phyloP scores from a whole-genome alignment of 2,113 vertebrate genomes.

The Recurvirostra avosetta region DNA sequence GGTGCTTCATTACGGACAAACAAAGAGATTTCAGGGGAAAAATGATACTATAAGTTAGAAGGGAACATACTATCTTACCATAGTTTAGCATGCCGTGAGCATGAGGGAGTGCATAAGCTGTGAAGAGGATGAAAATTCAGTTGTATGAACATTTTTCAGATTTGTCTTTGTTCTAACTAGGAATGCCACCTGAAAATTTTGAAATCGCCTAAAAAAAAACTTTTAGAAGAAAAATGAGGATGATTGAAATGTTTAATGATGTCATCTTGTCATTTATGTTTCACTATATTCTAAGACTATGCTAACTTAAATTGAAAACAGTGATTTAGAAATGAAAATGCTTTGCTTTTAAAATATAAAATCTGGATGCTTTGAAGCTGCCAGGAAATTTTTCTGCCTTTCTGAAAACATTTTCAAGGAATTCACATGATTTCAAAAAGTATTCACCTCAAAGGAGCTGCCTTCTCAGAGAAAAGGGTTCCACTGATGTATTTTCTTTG shows the following conservation, averaged over 20 bases:
- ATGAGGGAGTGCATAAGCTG: not conserved
- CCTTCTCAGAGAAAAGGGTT: not conserved
- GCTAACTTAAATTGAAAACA: not conserved
- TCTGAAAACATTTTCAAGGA: not conserved
- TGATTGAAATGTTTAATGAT: not conserved
- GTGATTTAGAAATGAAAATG: not conserved
- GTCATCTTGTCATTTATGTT: not conserved
- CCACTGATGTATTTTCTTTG: not conserved
- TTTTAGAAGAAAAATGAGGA: not conserved
- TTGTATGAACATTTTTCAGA: not conserved
- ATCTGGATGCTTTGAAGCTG: not conserved
- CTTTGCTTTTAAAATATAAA: not conserved
- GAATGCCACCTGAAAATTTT: not conserved
- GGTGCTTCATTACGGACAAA: not conserved
- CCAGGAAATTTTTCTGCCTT: not conserved
- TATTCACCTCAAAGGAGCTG: not conserved
- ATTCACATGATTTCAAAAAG: not conserved
- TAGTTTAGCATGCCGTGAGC: not conserved
- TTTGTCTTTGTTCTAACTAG: not conserved
- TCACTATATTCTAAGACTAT: not conserved
- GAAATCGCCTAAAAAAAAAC: not conserved
- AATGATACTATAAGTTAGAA: not conserved
- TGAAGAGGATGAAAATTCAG: not conserved
- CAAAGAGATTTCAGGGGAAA: not conserved
- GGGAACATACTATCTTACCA: not conserved